Conservation (phyloP, 2,797 vertebrate genomes). For the Pseudotriccus pelzelni region DNA sequence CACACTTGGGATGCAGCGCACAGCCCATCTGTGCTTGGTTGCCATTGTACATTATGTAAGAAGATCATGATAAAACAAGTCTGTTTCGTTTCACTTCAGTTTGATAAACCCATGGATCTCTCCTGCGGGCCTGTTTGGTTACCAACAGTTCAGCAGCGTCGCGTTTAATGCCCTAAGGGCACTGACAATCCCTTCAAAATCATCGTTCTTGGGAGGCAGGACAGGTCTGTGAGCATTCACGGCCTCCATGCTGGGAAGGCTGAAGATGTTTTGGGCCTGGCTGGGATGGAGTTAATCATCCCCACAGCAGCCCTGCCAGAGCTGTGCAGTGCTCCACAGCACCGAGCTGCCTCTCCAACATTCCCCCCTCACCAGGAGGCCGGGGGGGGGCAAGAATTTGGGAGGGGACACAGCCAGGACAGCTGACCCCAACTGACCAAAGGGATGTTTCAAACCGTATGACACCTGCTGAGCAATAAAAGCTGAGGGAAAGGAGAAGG, state of each 20-base stretch:
- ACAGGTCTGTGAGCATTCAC: background rate
- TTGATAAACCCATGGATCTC: background rate
- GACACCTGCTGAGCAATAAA: background rate
- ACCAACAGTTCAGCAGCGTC: background rate
- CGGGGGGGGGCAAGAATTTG: background rate
- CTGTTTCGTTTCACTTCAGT: background rate
- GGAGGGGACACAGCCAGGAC: background rate
- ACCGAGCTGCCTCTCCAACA: background rate
- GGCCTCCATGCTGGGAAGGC: background rate
- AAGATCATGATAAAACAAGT: background rate
- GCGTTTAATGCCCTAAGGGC: background rate
- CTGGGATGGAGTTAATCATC: background rate
- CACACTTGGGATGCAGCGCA: accelerated
- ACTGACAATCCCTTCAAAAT: background rate
- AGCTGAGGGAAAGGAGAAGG: background rate
- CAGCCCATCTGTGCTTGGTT: background rate
- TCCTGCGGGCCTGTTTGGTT: background rate
- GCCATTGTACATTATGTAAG: background rate
- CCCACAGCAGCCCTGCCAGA: background rate
- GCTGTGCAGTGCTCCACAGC: background rate
- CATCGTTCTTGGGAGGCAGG: background rate
- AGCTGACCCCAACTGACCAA: background rate
- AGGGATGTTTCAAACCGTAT: background rate
- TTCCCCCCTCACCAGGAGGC: background rate
- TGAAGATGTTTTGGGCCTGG: background rate